Conservation (phyloP, 1,140 invertebrate species). For the Saccostrea cuccullata region DNA sequence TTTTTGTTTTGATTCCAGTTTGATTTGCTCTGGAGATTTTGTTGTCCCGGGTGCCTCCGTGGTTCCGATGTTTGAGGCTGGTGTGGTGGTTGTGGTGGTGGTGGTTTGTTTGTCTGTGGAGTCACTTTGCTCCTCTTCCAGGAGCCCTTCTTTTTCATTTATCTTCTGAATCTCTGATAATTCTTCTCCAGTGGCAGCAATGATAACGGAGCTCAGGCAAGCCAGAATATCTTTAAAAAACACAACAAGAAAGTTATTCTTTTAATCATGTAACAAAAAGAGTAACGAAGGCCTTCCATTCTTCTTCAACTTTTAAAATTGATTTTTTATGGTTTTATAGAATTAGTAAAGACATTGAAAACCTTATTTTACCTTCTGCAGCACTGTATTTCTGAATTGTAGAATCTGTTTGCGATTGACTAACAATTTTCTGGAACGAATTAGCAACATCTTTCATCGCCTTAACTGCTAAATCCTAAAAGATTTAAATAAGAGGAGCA, state of each 20-base stretch:
- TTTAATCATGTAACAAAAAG: too few species aligned
- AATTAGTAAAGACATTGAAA: not conserved
- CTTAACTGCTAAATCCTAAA: slow-evolving; percentile 57
- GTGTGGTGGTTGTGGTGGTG: not conserved
- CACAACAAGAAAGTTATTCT: not conserved
- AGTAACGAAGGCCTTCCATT: too few species aligned
- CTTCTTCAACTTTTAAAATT: not conserved
- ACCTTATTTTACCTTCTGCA: slow-evolving; percentile 60
- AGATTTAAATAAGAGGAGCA: not conserved
- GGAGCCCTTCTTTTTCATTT: not conserved
- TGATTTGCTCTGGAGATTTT: slow-evolving; percentile 3
- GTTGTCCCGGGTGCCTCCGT: not conserved
- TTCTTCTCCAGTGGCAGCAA: slow-evolving; percentile 54
- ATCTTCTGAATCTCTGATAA: not conserved
- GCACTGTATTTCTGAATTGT: slow-evolving; percentile 60
- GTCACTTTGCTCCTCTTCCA: not conserved
- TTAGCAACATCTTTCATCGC: slow-evolving; percentile 64
- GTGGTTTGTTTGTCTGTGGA: not conserved
- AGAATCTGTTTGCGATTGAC: slow-evolving; percentile 52
- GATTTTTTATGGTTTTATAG: not conserved
- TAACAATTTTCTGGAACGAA: slow-evolving; percentile 58
- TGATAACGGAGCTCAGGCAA: slow-evolving; percentile 63
- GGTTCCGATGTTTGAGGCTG: not conserved
- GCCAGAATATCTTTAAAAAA: slow-evolving; percentile 47
- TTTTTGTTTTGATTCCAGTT: not conserved